Percentiles rank a stretch among this genome's conserved stretches.
These are phyloP conservation scores for Callipepla squamata DNA, from an alignment of 2,113 vertebrate genomes.

Conservation along the genomic window DNA sequence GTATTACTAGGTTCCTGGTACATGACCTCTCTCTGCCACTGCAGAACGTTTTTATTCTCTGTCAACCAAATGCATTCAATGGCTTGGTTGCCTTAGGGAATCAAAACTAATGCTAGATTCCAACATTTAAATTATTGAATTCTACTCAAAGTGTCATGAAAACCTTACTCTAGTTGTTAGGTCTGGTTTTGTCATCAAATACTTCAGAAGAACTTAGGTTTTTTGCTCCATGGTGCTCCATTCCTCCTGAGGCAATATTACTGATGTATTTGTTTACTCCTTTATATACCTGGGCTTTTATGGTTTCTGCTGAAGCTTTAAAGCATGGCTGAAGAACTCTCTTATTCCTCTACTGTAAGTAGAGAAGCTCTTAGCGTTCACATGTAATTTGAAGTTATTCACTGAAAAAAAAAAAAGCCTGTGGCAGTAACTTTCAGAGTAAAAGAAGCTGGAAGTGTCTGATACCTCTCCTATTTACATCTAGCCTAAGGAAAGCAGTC, in stretches of 20 bases:
- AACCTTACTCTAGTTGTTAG: not conserved
- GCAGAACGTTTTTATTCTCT: not conserved
- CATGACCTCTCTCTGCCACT: not conserved
- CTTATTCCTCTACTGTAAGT: not conserved
- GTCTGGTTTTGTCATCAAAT: not conserved
- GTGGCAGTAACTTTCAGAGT: not conserved
- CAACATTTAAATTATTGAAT: not conserved
- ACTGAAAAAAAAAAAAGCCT: not conserved
- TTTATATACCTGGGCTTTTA: not conserved
- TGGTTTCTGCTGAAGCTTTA: not conserved
- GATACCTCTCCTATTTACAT: not conserved
- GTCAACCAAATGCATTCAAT: rapidly evolving
- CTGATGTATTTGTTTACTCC: not conserved
- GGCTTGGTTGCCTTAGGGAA: not conserved
- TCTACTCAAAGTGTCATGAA: not conserved
- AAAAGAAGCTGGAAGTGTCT: not conserved
- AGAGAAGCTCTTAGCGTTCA: not conserved
- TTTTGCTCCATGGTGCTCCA: not conserved
- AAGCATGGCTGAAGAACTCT: not conserved
- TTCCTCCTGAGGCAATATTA: not conserved
- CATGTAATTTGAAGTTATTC: not conserved
- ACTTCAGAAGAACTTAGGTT: not conserved
- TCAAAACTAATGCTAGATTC: not conserved
- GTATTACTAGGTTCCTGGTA: not conserved
- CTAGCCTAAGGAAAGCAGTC: not conserved